Evolutionary conservation across 2,888 invertebrate species (phyloP).

Genomic region (Eugnorisma glareosa): DNA sequence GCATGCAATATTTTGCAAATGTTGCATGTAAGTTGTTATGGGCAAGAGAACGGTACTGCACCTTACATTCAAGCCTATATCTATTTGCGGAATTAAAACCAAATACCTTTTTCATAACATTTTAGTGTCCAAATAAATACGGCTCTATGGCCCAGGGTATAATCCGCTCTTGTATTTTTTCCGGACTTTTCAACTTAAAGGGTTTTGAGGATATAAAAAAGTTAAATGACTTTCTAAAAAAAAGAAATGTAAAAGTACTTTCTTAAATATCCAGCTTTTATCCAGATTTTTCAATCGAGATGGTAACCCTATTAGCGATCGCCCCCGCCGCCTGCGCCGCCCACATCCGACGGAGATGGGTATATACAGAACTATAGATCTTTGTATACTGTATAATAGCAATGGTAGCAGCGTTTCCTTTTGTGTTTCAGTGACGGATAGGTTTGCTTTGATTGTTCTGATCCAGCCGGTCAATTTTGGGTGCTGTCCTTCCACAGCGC

Average conservation of each 20-base stretch:
- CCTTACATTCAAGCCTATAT: not conserved
- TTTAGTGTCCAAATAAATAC: not conserved
- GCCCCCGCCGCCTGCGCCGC: slow-evolving; percentile 10
- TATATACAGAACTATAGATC: slow-evolving; percentile 1
- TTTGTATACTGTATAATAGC: slow-evolving; percentile 10
- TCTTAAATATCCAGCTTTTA: not conserved
- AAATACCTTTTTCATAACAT: not conserved
- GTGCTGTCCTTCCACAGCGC: not conserved
- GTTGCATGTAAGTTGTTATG: not conserved
- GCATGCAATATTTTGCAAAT: not conserved
- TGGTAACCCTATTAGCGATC: not conserved
- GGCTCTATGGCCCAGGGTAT: not conserved
- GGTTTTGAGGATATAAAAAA: not conserved
- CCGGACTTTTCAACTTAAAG: not conserved
- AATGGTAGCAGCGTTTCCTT: not conserved
- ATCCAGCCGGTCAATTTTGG: not conserved
- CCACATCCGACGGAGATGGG: slow-evolving; percentile 34
- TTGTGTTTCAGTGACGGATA: slow-evolving; percentile 2
- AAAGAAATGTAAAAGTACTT: not conserved
- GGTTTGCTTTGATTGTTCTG: slow-evolving; percentile 29
- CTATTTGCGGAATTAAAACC: not conserved
- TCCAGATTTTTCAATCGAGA: not conserved
- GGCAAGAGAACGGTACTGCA: not conserved
- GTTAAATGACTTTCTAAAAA: not conserved
- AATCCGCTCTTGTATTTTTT: not conserved